These are phyloP conservation scores for Nomada goodeniana DNA, from an alignment of 2,888 invertebrate species.

Conservation along the genomic window DNA sequence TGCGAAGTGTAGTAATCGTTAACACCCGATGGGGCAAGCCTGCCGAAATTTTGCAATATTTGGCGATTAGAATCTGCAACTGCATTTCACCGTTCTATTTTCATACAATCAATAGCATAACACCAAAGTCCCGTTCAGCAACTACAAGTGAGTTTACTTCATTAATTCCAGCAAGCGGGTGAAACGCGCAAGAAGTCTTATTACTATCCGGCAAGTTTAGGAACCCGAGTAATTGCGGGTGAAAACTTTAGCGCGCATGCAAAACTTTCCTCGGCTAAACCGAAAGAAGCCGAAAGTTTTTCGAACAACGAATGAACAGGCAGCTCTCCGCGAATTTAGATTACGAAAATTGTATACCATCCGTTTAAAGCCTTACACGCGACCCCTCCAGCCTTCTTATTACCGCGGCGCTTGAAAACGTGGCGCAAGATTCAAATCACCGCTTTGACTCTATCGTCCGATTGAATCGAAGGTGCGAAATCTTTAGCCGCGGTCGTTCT, in stretches of 20 bases:
- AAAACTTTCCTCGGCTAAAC: slow-evolving; percentile 70
- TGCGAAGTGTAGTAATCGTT: too few relatives aligned
- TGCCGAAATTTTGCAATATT: too few relatives aligned
- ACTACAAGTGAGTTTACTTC: slow-evolving; percentile 30
- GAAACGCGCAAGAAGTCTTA: slow-evolving; percentile 60
- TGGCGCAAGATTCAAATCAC: slow-evolving; percentile 14
- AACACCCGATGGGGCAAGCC: too few relatives aligned
- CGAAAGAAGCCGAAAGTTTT: slow-evolving; percentile 64
- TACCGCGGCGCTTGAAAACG: slow-evolving; percentile 8
- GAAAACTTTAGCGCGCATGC: slow-evolving; percentile 67
- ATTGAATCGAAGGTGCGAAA: slow-evolving; percentile 40
- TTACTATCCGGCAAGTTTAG: slow-evolving; percentile 64
- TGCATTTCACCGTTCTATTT: too few relatives aligned
- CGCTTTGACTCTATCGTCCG: neutral
- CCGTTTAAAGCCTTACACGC: slow-evolving; percentile 22
- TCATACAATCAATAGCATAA: neutral
- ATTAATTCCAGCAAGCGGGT: slow-evolving; percentile 53
- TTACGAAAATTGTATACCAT: slow-evolving; percentile 46
- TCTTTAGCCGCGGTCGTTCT: slow-evolving; percentile 11
- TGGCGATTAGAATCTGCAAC: too few relatives aligned
- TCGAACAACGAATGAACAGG: slow-evolving; percentile 69
- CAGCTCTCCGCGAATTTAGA: slow-evolving; percentile 63
- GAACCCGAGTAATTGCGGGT: slow-evolving; percentile 67
- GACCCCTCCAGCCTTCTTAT: slow-evolving; percentile 53
- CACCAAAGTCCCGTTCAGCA: slow-evolving; percentile 22